Percentiles rank a stretch among this genome's conserved stretches.
These are phyloP conservation scores for Epirrita christyi DNA, from an alignment of 2,888 invertebrate species.

Conservation along the genomic window DNA sequence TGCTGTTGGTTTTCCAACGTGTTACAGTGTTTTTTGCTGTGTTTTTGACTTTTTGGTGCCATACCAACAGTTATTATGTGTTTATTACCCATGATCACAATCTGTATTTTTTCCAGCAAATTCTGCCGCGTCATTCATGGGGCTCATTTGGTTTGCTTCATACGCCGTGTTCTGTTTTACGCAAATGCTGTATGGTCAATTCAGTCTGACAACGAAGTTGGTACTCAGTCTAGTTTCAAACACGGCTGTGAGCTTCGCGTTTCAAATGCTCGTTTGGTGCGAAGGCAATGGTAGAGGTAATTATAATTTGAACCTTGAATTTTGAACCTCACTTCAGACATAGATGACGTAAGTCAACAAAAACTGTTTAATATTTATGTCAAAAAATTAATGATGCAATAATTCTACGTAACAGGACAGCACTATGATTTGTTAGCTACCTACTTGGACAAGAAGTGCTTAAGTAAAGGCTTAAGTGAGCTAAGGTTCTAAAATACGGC, in stretches of 20 bases:
- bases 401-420: too few relatives aligned
- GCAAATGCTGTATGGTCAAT: slow-evolving; percentile 86
- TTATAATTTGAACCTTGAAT: slow-evolving; percentile 13
- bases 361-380: too few relatives aligned
- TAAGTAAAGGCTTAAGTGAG: too few relatives aligned
- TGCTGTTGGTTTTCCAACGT: not conserved
- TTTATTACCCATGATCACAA: too few relatives aligned
- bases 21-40: too few relatives aligned
- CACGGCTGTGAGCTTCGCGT: slow-evolving; percentile 92
- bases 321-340: not conserved
- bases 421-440: too few relatives aligned
- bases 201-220: slow-evolving; percentile 85
- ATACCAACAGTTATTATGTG: too few relatives aligned
- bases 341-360: too few relatives aligned
- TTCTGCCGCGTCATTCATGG: slow-evolving; percentile 91
- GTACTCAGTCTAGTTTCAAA: slow-evolving; percentile 89
- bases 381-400: too few relatives aligned
- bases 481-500: too few relatives aligned
- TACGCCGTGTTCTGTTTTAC: slow-evolving; percentile 91
- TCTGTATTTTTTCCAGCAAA: slow-evolving; percentile 85
- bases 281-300: slow-evolving; percentile 89
- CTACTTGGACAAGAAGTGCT: too few relatives aligned
- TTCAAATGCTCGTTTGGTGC: slow-evolving; percentile 90
- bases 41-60: too few relatives aligned
- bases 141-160: slow-evolving; percentile 90